Evolutionary conservation across 2,888 invertebrate genomes (phyloP).

Genomic region (Eristalinus sepulchralis): DNA sequence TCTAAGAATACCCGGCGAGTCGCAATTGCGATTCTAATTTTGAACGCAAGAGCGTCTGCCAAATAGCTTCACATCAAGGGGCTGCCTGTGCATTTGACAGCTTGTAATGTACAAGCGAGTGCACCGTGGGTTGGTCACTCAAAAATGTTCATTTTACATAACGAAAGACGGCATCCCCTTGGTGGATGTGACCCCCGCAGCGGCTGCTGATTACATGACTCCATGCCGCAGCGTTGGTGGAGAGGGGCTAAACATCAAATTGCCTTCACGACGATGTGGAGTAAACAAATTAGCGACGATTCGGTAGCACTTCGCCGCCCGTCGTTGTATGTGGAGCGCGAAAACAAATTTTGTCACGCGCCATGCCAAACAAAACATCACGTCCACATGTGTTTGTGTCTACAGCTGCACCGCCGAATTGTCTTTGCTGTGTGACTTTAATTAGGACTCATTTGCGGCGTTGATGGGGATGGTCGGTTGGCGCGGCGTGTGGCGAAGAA

Average conservation of each 20-base stretch:
- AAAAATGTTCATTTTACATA: conserved; percentile 65
- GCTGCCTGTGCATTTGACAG: background rate
- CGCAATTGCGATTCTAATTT: conserved; percentile 52
- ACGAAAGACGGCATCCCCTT: conserved; percentile 52
- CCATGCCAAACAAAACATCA: conserved; percentile 5
- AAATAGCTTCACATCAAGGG: conserved; percentile 35
- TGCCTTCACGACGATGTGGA: background rate
- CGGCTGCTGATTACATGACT: background rate
- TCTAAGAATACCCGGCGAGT: conserved; percentile 44
- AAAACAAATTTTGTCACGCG: conserved; percentile 44
- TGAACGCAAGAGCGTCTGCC: conserved; percentile 36
- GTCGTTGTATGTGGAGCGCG: conserved; percentile 7
- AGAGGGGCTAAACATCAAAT: background rate
- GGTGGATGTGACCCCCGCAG: background rate
- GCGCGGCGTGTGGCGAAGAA: background rate
- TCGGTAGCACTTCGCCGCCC: background rate
- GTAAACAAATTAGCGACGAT: background rate
- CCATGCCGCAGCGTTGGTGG: background rate
- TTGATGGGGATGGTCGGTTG: background rate
- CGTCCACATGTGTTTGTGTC: background rate
- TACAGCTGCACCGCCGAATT: background rate
- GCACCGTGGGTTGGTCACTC: conserved; percentile 3
- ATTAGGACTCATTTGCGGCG: conserved; percentile 28
- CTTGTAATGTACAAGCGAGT: conserved; percentile 1
- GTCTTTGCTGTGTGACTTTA: conserved; percentile 21